Conservation (phyloP, 1,140 invertebrate genomes). For the Lerema accius region DNA sequence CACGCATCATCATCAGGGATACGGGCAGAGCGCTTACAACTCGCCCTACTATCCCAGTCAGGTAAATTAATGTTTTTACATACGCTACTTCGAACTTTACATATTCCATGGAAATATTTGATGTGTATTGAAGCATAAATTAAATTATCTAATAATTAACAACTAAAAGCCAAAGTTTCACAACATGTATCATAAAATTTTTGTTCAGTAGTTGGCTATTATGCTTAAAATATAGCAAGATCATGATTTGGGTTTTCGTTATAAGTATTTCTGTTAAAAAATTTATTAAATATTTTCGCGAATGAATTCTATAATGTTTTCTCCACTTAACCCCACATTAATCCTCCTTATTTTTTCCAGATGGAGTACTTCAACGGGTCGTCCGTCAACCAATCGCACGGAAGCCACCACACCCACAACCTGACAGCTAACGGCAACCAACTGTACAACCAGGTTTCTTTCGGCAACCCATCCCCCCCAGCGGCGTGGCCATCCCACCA, state of each 20-base stretch:
- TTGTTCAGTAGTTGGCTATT: too few relatives aligned
- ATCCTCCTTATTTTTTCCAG: slow-evolving; percentile 52
- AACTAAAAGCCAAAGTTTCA: too few relatives aligned
- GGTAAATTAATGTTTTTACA: slow-evolving; percentile 47
- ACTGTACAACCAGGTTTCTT: slow-evolving; percentile 77
- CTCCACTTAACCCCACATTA: slow-evolving; percentile 3
- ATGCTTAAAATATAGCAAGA: too few relatives aligned
- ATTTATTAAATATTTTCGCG: too few relatives aligned
- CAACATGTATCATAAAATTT: too few relatives aligned
- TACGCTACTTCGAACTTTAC: not conserved
- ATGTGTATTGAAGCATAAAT: too few relatives aligned
- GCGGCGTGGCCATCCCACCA: slow-evolving; percentile 71
- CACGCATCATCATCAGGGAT: slow-evolving; percentile 82
- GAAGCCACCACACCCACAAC: slow-evolving; percentile 68
- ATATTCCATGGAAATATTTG: too few relatives aligned
- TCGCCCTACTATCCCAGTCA: slow-evolving; percentile 82
- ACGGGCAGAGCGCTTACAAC: slow-evolving; percentile 84
- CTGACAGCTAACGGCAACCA: slow-evolving; percentile 71
- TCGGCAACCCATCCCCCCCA: slow-evolving; percentile 69
- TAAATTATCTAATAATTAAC: too few relatives aligned
- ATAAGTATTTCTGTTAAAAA: too few relatives aligned
- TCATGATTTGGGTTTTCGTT: too few relatives aligned
- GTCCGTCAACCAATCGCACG: slow-evolving; percentile 73
- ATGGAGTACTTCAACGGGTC: slow-evolving; percentile 87
- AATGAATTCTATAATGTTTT: too few relatives aligned